Percentiles rank a stretch among this genome's conserved stretches.
phyloP scores from a whole-genome alignment of 1,140 invertebrate genomes.

The Drosophila melanogaster region Release_6_plus_ISO1_MT NT_037436.4:17769001-17769500 shows the following conservation, averaged over 20 bases:
- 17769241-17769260: constrained; percentile 37
- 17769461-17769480: too few relatives aligned
- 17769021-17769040: constrained; percentile 41
- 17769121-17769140: constrained; percentile 11
- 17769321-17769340: constrained; percentile 61
- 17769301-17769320: constrained; percentile 58
- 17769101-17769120: constrained; percentile 3
- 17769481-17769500: too few relatives aligned
- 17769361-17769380: constrained; percentile 53
- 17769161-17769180: constrained; percentile 57
- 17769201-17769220: constrained; percentile 83
- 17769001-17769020: constrained; percentile 18
- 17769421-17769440: not conserved
- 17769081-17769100: constrained; percentile 58
- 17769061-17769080: constrained; percentile 80
- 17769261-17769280: constrained; percentile 16
- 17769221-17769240: constrained; percentile 78
- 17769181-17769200: constrained; percentile 65
- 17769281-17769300: constrained; percentile 46
- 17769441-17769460: not conserved
- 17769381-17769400: not conserved
- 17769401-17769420: not conserved
- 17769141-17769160: constrained; percentile 71
- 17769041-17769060: constrained; percentile 81
- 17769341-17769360: constrained; percentile 42